Evolutionary conservation across 2,797 vertebrate genomes (phyloP), one percentile per base, ranked within the genome.

Genomic region (Strix occidentalis): DNA sequence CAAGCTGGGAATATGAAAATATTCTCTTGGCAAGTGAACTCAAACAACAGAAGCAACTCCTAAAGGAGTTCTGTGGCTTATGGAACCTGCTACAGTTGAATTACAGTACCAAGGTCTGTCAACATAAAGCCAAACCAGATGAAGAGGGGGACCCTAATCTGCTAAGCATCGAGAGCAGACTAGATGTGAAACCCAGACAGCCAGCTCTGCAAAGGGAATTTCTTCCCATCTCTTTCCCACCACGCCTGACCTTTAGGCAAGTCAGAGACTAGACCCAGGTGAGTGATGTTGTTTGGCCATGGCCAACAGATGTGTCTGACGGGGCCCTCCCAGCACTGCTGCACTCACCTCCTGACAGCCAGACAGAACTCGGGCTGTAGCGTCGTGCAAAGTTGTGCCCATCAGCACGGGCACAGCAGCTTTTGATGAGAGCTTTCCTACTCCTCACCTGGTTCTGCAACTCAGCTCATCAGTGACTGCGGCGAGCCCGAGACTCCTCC

Each of bases 391-490:
- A 80, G 41, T 1, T 41, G n/a, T 69, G 60, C 45, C 46, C 46
- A 11, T 10, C 20, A 65, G 12, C 24, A 43, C 20, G 48, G 29
- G 33, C 66, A 74, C 13, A 57, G 33, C 31, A 66, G 77, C 53
- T 54, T 51, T 43, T 46, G n/a, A 43, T 26, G 10, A 14, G 33
- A 70, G 25, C 13, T 29, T 80, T 70, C 39, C 53, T 53, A 17
- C 28, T 79, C 8, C 94, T 95, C 53, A 95, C 89, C 94, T 95
- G 85, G 37, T 66, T 76, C 82, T 93, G 89, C 21, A 95, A 43
- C 48, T 93, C 91, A 39, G 68, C 45, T 71, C 71, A 57, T 24
- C 1, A 70, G 43, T 5, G 31, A 58, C 25, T 76, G 78, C 86
- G 87, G 64, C 3, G 8, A 19, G 16, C 12, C 5, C 63, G 86